Evolutionary conservation across 2,113 vertebrate species (phyloP).

Genomic region (Triplophysa tibetana): DNA sequence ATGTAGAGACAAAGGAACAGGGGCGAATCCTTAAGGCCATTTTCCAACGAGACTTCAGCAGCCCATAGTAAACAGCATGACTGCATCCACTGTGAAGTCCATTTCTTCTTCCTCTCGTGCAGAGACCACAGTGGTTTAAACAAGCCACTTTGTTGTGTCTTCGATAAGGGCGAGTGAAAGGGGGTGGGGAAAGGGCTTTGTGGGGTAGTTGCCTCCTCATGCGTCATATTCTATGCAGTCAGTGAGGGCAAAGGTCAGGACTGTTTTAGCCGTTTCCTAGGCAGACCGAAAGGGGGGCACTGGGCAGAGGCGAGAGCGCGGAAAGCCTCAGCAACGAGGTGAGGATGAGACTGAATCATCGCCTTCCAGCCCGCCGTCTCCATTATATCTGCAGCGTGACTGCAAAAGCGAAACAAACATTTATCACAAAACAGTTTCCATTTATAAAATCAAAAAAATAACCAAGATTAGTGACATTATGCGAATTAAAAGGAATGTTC

Average conservation of each 20-base stretch:
- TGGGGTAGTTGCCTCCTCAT: slow-evolving; percentile 23
- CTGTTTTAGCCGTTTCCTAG: slow-evolving; percentile 87
- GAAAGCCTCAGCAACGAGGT: slow-evolving; percentile 86
- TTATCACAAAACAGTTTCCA: background rate
- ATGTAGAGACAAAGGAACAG: slow-evolving; percentile 24
- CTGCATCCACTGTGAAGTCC: slow-evolving; percentile 39
- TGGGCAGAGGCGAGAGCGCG: slow-evolving; percentile 86
- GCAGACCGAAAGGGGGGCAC: slow-evolving; percentile 87
- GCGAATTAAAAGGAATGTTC: background rate
- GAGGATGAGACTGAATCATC: slow-evolving; percentile 86
- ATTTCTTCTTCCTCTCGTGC: slow-evolving; percentile 40
- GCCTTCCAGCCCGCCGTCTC: slow-evolving; percentile 90
- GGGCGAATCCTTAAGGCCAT: slow-evolving; percentile 53
- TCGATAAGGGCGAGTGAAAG: slow-evolving; percentile 23
- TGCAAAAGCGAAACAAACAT: slow-evolving; percentile 56
- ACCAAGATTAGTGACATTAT: background rate
- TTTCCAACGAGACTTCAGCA: slow-evolving; percentile 27
- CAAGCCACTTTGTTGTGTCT: slow-evolving; percentile 43
- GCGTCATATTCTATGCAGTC: slow-evolving; percentile 27
- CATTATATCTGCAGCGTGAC: slow-evolving; percentile 87
- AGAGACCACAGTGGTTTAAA: slow-evolving; percentile 39
- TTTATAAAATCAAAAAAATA: background rate
- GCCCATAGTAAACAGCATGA: slow-evolving; percentile 26
- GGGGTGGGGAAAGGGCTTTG: slow-evolving; percentile 12
- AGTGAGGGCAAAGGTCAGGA: slow-evolving; percentile 71